Evolutionary conservation across 2,797 vertebrate species (phyloP).

Genomic region (Microctenopoma stevenorrisi): DNA sequence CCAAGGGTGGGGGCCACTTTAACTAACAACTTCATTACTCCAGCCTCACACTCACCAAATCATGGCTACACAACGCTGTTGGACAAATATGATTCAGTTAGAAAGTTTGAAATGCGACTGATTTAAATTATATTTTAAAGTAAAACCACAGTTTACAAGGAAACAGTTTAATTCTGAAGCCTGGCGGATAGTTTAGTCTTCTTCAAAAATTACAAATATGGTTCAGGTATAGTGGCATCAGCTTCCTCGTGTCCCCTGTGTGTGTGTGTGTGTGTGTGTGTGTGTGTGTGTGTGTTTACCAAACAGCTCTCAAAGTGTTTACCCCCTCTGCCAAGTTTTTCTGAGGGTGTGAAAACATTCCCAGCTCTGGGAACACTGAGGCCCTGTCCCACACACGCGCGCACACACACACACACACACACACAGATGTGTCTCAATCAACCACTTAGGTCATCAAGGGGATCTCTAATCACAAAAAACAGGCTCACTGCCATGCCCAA

Average conservation of each 20-base stretch:
- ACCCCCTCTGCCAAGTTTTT: conserved; percentile 77
- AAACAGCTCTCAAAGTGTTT: conserved; percentile 68
- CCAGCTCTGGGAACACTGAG: conserved; percentile 70
- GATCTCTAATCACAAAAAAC: conserved; percentile 78
- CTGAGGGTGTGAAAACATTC: conserved; percentile 80
- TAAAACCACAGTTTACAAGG: neutral
- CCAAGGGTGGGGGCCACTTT: conserved; percentile 80
- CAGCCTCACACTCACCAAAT: conserved; percentile 63
- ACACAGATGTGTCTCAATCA: conserved; percentile 86
- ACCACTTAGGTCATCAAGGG: conserved; percentile 90
- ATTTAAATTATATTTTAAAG: conserved; percentile 35
- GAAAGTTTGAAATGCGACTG: conserved; percentile 40
- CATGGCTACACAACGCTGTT: conserved; percentile 40
- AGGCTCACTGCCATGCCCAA: conserved; percentile 81
- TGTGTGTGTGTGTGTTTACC: conserved; percentile 25
- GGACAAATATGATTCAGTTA: conserved; percentile 29
- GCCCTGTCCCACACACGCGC: conserved; percentile 44
- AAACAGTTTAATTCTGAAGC: neutral
- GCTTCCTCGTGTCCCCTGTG: conserved; percentile 21
- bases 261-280: conserved; percentile 22
- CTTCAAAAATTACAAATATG: neutral
- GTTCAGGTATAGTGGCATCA: conserved; percentile 29
- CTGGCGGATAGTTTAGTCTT: too few species aligned
- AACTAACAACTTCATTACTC: conserved; percentile 87
- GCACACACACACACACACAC: conserved; percentile 26